Conservation (phyloP, 2,888 invertebrate genomes). For the Acleris emargana region DNA sequence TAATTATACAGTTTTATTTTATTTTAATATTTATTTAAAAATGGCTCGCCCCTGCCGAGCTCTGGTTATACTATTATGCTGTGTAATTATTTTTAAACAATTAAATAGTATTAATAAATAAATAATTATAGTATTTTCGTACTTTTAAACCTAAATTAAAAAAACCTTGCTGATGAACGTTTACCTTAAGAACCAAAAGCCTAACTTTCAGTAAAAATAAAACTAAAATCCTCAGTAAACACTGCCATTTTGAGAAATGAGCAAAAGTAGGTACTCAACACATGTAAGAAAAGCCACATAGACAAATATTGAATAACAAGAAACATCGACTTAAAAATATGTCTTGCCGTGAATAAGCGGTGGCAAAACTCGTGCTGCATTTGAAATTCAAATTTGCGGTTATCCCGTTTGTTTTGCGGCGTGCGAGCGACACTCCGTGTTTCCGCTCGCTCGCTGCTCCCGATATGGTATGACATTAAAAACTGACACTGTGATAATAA, state of each 20-base stretch:
- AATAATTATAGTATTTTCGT: too few species aligned
- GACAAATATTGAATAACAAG: slow-evolving; percentile 19
- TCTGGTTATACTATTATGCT: too few species aligned
- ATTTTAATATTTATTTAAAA: too few species aligned
- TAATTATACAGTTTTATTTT: too few species aligned
- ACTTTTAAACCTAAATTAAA: too few species aligned
- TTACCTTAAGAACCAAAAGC: too few species aligned
- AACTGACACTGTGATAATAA: slow-evolving; percentile 31
- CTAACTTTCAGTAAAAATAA: too few species aligned
- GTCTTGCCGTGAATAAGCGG: slow-evolving; percentile 22
- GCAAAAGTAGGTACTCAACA: not conserved
- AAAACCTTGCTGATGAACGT: too few species aligned
- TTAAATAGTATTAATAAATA: too few species aligned
- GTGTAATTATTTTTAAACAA: too few species aligned
- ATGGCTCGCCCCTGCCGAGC: too few species aligned
- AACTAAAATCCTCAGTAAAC: too few species aligned
- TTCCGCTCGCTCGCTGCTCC: slow-evolving; percentile 24
- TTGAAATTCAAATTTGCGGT: slow-evolving; percentile 49
- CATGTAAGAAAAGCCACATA: not conserved
- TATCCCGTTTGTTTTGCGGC: slow-evolving; percentile 45
- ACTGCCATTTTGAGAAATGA: not conserved
- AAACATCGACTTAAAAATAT: slow-evolving; percentile 25
- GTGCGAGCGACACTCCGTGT: slow-evolving; percentile 38
- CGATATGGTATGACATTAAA: slow-evolving; percentile 33
- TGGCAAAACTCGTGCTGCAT: slow-evolving; percentile 41